Conservation (phyloP, 2,113 vertebrate genomes). For the Centropus bengalensis region DNA sequence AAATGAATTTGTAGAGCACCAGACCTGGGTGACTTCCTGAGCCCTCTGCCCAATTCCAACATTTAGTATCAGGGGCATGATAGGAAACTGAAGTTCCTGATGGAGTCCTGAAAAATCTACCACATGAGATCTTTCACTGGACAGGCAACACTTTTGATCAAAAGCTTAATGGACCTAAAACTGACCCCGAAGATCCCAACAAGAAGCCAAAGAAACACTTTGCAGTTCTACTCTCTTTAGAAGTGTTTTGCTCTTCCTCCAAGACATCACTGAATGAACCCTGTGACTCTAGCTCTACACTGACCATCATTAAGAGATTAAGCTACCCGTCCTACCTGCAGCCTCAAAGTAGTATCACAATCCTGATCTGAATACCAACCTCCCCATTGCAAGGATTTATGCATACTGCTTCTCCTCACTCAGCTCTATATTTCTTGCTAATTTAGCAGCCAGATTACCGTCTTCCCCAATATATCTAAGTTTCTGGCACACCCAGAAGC, state of each 20-base stretch:
- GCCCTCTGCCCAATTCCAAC: neutral
- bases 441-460: neutral
- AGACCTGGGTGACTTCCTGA: neutral
- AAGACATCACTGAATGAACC: neutral
- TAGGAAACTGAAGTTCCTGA: neutral
- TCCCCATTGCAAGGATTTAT: neutral
- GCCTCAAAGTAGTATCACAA: neutral
- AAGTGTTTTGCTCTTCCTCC: neutral
- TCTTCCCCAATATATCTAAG: neutral
- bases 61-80: neutral
- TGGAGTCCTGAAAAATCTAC: neutral
- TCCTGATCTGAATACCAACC: neutral
- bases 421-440: neutral
- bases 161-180: neutral
- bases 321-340: neutral
- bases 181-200: neutral
- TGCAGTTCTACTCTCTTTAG: neutral
- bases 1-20: accelerated
- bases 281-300: neutral
- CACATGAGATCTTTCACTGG: neutral
- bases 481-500: neutral
- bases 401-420: neutral
- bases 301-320: neutral
- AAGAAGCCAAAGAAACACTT: neutral
- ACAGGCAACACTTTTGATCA: neutral